phyloP scores from a whole-genome alignment of 1,140 invertebrate species.

The Homarus americanus region DNA sequence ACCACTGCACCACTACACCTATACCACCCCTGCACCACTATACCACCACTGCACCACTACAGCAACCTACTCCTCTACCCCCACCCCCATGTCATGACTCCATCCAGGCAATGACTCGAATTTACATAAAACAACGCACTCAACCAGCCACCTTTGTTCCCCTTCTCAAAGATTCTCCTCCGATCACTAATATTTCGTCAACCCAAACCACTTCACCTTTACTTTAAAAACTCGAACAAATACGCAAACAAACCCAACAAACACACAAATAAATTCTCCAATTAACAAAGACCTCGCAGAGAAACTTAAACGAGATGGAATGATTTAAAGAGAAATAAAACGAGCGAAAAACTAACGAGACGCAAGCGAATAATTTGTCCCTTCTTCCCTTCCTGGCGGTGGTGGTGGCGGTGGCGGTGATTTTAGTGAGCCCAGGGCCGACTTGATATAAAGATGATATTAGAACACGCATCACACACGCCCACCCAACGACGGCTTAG shows the following conservation, averaged over 20 bases:
- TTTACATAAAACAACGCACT: slow-evolving; percentile 40
- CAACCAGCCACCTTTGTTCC: not conserved
- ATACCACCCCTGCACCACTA: not conserved
- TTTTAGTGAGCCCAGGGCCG: slow-evolving; percentile 42
- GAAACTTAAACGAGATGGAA: not conserved
- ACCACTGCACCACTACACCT: not conserved
- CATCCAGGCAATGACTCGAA: slow-evolving; percentile 45
- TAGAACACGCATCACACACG: slow-evolving; percentile 47
- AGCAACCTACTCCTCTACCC: not conserved
- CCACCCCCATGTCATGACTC: slow-evolving; percentile 31
- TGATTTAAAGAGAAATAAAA: not conserved
- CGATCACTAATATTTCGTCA: too few species aligned
- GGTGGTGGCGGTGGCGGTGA: not conserved
- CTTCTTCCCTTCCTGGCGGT: too few species aligned
- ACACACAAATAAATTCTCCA: too few species aligned
- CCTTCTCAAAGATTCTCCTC: not conserved
- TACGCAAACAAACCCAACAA: too few species aligned
- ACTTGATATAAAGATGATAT: slow-evolving; percentile 46
- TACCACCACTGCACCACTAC: too few species aligned
- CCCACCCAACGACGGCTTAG: slow-evolving; percentile 35
- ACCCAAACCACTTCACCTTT: too few species aligned
- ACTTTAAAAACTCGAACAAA: too few species aligned
- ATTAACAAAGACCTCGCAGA: not conserved
- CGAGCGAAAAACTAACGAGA: not conserved
- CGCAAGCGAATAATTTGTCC: not conserved